Evolutionary conservation across 2,797 vertebrate species (phyloP).

Genomic region (Hafferia zeledoni): DNA sequence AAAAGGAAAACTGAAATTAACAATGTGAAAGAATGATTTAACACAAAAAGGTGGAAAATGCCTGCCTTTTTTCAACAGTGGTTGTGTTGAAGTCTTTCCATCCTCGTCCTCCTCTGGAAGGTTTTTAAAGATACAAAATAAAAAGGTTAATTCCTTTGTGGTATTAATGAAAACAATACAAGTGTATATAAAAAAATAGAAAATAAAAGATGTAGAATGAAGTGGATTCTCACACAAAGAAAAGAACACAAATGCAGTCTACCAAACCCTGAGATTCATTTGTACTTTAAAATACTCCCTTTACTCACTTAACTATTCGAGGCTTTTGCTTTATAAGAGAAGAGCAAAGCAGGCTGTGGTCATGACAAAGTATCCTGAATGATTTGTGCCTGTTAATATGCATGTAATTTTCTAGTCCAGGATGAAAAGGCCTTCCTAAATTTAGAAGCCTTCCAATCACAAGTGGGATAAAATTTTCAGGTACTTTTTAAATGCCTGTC

Average conservation of each 20-base stretch:
- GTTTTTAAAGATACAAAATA: slow-evolving; percentile 81
- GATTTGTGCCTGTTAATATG: neutral
- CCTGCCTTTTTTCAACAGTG: slow-evolving; percentile 99
- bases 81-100: slow-evolving; percentile 91
- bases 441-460: neutral
- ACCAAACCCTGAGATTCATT: neutral
- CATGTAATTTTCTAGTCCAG: neutral
- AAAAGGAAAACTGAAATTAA: slow-evolving; percentile 65
- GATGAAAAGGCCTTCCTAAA: neutral
- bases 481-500: neutral
- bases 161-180: slow-evolving; percentile 45
- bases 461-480: neutral
- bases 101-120: slow-evolving; percentile 94
- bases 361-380: neutral
- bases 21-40: slow-evolving; percentile 69
- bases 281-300: neutral
- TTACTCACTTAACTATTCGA: neutral
- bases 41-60: slow-evolving; percentile 83
- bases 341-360: neutral
- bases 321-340: neutral
- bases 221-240: slow-evolving; percentile 34
- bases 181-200: neutral
- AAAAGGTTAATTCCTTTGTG: slow-evolving; percentile 79
- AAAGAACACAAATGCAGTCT: slow-evolving; percentile 29
- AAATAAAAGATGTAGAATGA: slow-evolving; percentile 51